A percentile compares a stretch with the other conserved stretches of the same genome.
phyloP scores from a whole-genome alignment of 2,113 vertebrate genomes.

The Gambusia holbrooki region DNA sequence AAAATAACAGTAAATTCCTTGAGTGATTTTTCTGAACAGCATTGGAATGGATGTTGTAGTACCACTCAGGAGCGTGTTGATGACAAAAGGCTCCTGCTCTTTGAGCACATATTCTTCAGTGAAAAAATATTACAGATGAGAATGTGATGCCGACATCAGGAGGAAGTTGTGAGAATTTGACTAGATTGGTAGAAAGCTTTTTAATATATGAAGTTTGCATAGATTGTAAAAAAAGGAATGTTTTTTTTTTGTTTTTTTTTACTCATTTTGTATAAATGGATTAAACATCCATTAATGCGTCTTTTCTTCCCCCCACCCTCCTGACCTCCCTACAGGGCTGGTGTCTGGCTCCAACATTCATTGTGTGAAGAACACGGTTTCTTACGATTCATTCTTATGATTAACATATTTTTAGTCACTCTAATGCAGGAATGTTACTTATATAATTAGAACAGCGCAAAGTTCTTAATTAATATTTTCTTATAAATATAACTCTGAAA shows the following conservation, averaged over 20 bases:
- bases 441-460: no score
- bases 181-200: conserved; percentile 29
- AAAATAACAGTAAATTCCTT: conserved; percentile 33
- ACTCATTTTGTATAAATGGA: background rate
- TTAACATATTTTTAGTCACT: no score
- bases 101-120: conserved; percentile 5
- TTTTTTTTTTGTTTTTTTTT: no score
- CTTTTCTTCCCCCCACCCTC: no score
- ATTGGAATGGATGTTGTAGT: conserved; percentile 51
- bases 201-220: conserved; percentile 2
- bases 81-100: conserved; percentile 31
- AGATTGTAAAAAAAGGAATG: background rate
- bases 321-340: no score
- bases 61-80: conserved; percentile 48
- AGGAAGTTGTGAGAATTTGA: conserved; percentile 33
- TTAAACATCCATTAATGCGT: no score
- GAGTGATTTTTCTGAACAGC: conserved; percentile 44
- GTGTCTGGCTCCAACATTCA: no score
- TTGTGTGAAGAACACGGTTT: no score
- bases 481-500: no score
- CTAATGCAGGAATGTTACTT: no score
- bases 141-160: conserved; percentile 23
- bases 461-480: no score
- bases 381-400: no score
- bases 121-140: conserved; percentile 17